Percentiles rank a stretch among this genome's conserved stretches.
These are phyloP conservation scores for Omphaloscelis lunosa DNA, from an alignment of 2,888 invertebrate species.

Conservation along the genomic window DNA sequence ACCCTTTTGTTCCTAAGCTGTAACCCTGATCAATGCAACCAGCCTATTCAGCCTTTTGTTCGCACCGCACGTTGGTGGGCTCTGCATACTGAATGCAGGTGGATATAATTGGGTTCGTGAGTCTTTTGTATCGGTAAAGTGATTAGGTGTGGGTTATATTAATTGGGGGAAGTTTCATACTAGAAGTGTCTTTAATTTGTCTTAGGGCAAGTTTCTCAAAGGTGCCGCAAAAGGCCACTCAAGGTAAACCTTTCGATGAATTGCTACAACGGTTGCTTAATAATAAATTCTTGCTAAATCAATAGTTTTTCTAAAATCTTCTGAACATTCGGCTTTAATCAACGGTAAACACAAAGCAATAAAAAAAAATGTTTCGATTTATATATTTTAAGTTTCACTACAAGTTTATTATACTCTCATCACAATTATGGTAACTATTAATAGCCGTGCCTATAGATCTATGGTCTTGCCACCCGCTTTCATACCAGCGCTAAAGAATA, in stretches of 20 bases:
- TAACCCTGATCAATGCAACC: constrained; percentile 35
- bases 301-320: too few relatives aligned
- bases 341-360: too few relatives aligned
- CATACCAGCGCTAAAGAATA: not conserved
- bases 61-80: constrained; percentile 2
- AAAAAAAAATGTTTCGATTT: too few relatives aligned
- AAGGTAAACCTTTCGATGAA: not conserved
- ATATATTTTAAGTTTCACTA: too few relatives aligned
- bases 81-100: constrained; percentile 41
- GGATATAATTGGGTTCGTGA: constrained; percentile 30
- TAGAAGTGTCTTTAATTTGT: not conserved
- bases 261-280: not conserved
- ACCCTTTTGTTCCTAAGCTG: constrained; percentile 39
- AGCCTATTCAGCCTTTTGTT: constrained; percentile 36
- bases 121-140: constrained; percentile 23
- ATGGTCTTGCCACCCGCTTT: not conserved
- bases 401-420: too few relatives aligned
- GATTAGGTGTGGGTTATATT: constrained; percentile 19
- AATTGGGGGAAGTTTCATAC: not conserved
- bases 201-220: not conserved
- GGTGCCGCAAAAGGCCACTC: not conserved
- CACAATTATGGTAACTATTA: too few relatives aligned
- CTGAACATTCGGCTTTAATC: not conserved
- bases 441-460: not conserved
- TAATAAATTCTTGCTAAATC: too few relatives aligned